A percentile compares a stretch with the other conserved stretches of the same genome.
Evolutionary conservation across 2,888 invertebrate species (phyloP).

Genomic region (Temnothorax unifasciatus): DNA sequence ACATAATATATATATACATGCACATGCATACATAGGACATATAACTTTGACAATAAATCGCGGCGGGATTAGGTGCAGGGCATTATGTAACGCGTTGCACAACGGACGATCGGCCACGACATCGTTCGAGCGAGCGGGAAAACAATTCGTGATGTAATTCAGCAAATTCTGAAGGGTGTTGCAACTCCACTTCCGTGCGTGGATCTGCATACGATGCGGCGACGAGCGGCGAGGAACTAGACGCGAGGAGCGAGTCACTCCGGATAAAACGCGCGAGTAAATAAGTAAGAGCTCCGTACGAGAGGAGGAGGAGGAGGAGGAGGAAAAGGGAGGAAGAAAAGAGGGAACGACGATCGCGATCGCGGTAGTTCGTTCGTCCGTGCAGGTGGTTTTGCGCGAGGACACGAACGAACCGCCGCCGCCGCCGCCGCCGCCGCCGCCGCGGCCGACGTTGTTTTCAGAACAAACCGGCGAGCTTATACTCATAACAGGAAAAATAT

Average conservation of each 20-base stretch:
- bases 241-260: conserved; percentile 50
- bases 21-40: neutral
- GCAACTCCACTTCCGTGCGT: conserved; percentile 2
- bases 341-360: conserved; percentile 40
- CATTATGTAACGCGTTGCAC: conserved; percentile 22
- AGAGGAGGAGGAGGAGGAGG: too few relatives aligned
- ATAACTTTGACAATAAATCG: neutral
- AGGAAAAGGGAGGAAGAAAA: neutral
- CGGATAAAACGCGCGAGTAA: conserved; percentile 63
- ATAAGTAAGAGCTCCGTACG: conserved; percentile 65
- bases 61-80: neutral
- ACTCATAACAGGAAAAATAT: conserved; percentile 85
- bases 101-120: conserved; percentile 17
- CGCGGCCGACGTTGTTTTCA: conserved; percentile 82
- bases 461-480: conserved; percentile 84
- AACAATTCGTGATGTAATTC: conserved; percentile 18
- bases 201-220: neutral
- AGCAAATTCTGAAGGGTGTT: conserved; percentile 22
- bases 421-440: too few relatives aligned
- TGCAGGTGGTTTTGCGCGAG: conserved; percentile 76
- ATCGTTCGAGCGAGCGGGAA: conserved; percentile 8
- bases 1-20: neutral
- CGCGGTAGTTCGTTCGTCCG: conserved; percentile 54
- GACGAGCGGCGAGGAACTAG: conserved; percentile 40
- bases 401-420: conserved; percentile 73